Base-by-base conservation (phyloP, 2,797 vertebrate species). In the Takifugu ocellatus region DNA sequence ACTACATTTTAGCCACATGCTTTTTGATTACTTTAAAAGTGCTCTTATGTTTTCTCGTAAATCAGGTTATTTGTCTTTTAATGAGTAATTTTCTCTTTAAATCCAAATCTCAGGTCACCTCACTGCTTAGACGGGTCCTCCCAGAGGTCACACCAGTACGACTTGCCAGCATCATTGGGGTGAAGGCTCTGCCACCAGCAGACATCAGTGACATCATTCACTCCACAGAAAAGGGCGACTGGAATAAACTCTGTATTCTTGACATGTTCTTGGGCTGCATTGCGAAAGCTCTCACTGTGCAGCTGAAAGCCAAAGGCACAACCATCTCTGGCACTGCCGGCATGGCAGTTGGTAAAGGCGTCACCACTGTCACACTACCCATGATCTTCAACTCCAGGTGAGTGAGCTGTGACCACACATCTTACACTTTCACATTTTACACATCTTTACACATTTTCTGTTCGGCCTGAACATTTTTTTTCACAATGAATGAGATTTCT, bases 351-450 rank as follows among this genome's bases (percentile, higher is more conserved):
- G 96, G 96, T 51, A 98, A 99, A 91, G 97, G 97, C 17, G 96
- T 99, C 67, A 99, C 97, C 43, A 99, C 97, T 0, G 96, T 99
- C 73, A 99, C 97, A 0, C 90, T 99, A 72, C 96, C 97, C 14
- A 97, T 98, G 95, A 96, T 99, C 87, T 99, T 99, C 87, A 99
- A 99, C 90, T 99, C 97, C 79, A 98, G 96, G 97, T 98, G 31
- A 66, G 81, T 49, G 1, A 1, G n/a, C 31, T 53, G 50, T 25
- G 25, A 5, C 17, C 1, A 11, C 46, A 36, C 39, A 14, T 25
- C 21, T 7, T n/a, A 46, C 8, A 12, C 42, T 11, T 2, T n/a
- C n/a, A n/a, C n/a, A n/a, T n/a, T n/a, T n/a, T n/a, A n/a, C n/a
- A n/a, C n/a, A n/a, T n/a, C n/a, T n/a, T n/a, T n/a, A n/a, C n/a